A percentile compares a stretch with the other conserved stretches of the same genome.
Evolutionary conservation across 2,888 invertebrate species (phyloP).

Genomic region (Chirona hameri): DNA sequence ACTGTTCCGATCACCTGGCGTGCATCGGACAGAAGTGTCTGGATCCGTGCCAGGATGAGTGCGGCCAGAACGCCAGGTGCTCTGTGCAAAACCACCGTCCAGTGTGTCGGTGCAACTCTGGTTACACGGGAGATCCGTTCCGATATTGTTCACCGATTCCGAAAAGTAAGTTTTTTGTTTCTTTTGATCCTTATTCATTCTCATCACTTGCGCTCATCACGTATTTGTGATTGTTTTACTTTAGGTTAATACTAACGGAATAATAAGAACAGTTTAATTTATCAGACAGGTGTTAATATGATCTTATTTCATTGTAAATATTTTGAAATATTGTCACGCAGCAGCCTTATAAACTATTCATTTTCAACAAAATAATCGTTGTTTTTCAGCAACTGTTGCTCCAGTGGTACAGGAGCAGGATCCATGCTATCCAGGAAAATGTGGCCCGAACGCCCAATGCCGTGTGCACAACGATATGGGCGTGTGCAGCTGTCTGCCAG

Average conservation of each 20-base stretch:
- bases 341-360: too few species aligned
- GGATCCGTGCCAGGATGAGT: conserved; percentile 53
- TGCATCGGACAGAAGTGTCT: conserved; percentile 63
- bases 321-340: too few species aligned
- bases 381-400: neutral
- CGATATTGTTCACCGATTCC: conserved; percentile 58
- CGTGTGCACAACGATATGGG: conserved; percentile 60
- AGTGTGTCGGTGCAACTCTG: conserved; percentile 43
- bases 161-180: conserved; percentile 42
- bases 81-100: neutral
- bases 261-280: too few species aligned
- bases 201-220: too few species aligned
- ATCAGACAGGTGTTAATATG: too few species aligned
- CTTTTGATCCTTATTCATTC: too few species aligned
- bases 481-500: conserved; percentile 33
- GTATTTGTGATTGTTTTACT: too few species aligned
- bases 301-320: too few species aligned
- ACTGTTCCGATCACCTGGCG: conserved; percentile 63
- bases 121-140: conserved; percentile 71
- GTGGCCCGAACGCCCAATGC: conserved; percentile 79
- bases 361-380: too few species aligned
- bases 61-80: too few species aligned
- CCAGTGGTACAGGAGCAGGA: neutral
- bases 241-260: too few species aligned
- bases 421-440: conserved; percentile 72